Conservation (phyloP, 2,888 invertebrate genomes). For the Epistrophe grossulariae region DNA sequence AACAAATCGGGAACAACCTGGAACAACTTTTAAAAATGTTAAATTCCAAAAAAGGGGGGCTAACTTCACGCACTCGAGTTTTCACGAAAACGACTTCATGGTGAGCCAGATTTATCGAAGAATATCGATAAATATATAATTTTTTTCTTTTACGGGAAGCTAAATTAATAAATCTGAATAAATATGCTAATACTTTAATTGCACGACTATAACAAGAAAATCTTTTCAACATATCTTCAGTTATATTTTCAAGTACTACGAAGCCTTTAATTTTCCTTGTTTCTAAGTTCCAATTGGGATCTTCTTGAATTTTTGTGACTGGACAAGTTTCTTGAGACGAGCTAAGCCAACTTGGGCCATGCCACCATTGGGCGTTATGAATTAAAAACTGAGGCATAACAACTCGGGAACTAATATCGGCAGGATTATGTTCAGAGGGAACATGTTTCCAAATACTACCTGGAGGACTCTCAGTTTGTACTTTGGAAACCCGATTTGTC, state of each 20-base stretch:
- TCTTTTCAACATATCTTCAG: background rate
- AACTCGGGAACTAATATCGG: conserved; percentile 37
- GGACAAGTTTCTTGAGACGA: background rate
- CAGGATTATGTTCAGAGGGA: no score
- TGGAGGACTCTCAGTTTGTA: conserved; percentile 22
- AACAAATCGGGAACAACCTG: no score
- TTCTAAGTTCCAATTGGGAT: background rate
- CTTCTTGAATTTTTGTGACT: background rate
- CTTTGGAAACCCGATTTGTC: background rate
- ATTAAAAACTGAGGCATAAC: background rate
- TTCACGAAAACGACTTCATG: no score
- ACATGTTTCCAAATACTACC: conserved; percentile 13
- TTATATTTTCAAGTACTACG: background rate
- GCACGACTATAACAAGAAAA: conserved; percentile 1
- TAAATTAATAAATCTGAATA: conserved; percentile 19
- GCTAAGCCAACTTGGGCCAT: conserved; percentile 17
- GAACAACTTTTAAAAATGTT: no score
- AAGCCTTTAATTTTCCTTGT: no score
- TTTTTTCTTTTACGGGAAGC: no score
- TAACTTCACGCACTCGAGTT: no score
- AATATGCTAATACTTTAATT: background rate
- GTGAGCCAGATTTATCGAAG: no score
- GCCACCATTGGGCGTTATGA: conserved; percentile 1
- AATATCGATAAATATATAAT: no score
- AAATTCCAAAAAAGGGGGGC: no score